Percentiles rank a stretch among this genome's conserved stretches.
Conservation (phyloP, 2,113 vertebrate species). For the Odocoileus virginianus region DNA sequence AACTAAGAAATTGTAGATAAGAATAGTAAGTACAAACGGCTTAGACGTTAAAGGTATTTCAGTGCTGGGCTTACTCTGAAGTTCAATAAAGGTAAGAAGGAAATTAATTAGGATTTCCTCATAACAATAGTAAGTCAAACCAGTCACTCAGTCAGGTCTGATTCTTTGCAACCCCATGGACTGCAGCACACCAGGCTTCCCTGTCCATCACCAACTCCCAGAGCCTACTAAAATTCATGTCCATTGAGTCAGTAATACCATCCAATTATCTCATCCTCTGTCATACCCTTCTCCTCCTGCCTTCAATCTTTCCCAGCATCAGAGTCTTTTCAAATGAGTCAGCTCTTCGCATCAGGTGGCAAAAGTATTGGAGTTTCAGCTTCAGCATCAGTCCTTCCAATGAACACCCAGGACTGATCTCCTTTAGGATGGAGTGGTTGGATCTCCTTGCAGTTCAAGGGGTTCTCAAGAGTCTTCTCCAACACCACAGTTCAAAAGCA, state of each 20-base stretch:
- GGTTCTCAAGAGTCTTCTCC: not conserved
- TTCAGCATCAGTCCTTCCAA: not conserved
- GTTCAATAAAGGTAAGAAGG: constrained; percentile 8
- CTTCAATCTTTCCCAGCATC: not conserved
- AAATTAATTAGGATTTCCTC: constrained; percentile 10
- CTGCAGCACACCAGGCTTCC: not conserved
- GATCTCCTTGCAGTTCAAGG: not conserved
- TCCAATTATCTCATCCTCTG: not conserved
- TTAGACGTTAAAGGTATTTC: constrained; percentile 30
- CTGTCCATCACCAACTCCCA: not conserved
- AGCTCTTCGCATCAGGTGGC: not conserved
- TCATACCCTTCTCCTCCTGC: not conserved
- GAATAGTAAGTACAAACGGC: not conserved
- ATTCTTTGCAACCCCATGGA: not conserved
- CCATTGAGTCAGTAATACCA: not conserved
- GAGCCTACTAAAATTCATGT: not conserved
- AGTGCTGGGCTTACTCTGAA: not conserved
- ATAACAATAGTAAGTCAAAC: not conserved
- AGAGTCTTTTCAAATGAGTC: not conserved
- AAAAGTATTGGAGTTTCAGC: not conserved
- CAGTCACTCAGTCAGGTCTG: not conserved
- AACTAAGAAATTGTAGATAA: not conserved
- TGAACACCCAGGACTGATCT: not conserved
- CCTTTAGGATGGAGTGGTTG: not conserved
- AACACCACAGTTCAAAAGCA: not conserved